phyloP scores from a whole-genome alignment of 2,888 invertebrate genomes.

The Sminthurides aquaticus region DNA sequence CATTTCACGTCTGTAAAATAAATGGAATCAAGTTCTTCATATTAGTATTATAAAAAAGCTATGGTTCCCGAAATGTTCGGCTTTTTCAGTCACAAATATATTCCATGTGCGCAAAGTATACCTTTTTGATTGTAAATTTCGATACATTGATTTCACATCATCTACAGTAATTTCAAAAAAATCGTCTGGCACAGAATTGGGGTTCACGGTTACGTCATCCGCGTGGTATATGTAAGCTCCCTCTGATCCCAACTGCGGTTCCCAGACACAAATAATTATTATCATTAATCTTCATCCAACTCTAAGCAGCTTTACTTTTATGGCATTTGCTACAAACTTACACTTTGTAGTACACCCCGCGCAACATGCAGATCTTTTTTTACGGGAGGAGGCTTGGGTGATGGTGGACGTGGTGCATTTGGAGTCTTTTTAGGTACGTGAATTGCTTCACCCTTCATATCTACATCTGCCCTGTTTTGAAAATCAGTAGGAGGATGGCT shows the following conservation, averaged over 20 bases:
- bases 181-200: slow-evolving; percentile 57
- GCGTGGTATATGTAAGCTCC: slow-evolving; percentile 67
- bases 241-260: slow-evolving; percentile 61
- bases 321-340: too few relatives aligned
- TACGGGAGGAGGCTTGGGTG: neutral
- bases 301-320: too few relatives aligned
- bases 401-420: neutral
- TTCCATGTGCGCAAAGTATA: slow-evolving; percentile 36
- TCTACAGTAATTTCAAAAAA: slow-evolving; percentile 79
- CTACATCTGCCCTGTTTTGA: neutral
- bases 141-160: slow-evolving; percentile 68
- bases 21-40: too few relatives aligned
- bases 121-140: slow-evolving; percentile 60
- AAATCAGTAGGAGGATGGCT: neutral
- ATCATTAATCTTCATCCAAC: too few relatives aligned
- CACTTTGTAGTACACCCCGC: neutral
- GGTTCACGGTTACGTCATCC: slow-evolving; percentile 48
- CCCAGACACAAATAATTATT: too few relatives aligned
- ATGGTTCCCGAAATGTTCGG: neutral
- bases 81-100: neutral
- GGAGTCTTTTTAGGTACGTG: neutral
- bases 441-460: neutral
- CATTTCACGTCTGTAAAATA: slow-evolving; percentile 51
- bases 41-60: slow-evolving; percentile 1
- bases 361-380: neutral